A percentile compares a stretch with the other conserved stretches of the same genome.
These are phyloP conservation scores for Geotrypetes seraphini DNA, from an alignment of 2,797 vertebrate species.

Conservation along the genomic window DNA sequence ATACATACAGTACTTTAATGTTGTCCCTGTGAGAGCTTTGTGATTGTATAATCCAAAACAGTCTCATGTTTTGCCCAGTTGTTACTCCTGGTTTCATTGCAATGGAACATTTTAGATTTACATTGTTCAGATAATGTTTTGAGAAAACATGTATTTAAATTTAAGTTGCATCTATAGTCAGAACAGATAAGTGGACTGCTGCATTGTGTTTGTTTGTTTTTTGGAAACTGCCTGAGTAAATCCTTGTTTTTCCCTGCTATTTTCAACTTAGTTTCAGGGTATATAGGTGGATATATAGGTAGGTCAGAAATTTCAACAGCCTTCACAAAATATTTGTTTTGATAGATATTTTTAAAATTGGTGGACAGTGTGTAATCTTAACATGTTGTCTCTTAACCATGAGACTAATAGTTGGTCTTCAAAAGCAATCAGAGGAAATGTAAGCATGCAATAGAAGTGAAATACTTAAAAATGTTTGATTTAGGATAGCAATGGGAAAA, in stretches of 20 bases:
- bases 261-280: conserved; percentile 28
- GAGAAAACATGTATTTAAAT: conserved; percentile 44
- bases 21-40: conserved; percentile 72
- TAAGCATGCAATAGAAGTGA: conserved; percentile 25
- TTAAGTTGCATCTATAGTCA: no score
- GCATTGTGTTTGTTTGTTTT: no score
- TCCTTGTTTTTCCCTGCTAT: conserved; percentile 42
- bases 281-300: no score
- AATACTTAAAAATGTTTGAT: conserved; percentile 25
- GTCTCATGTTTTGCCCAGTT: conserved; percentile 57
- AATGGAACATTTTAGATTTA: conserved; percentile 55
- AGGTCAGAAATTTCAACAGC: conserved; percentile 59
- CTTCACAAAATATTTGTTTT: conserved; percentile 48
- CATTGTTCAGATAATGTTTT: conserved; percentile 53
- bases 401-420: conserved; percentile 25
- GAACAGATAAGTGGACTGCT: conserved; percentile 42
- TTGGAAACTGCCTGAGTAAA: conserved; percentile 37
- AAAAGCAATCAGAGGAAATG: conserved; percentile 12
- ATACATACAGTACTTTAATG: conserved; percentile 66
- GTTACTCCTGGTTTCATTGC: conserved; percentile 56
- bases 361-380: conserved; percentile 22
- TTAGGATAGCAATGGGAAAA: conserved; percentile 34
- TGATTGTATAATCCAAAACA: conserved; percentile 70
- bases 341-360: conserved; percentile 30
- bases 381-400: conserved; percentile 30